Evolutionary conservation across 2,888 invertebrate species (phyloP).

Genomic region (Drosophila nr. medialis): DNA sequence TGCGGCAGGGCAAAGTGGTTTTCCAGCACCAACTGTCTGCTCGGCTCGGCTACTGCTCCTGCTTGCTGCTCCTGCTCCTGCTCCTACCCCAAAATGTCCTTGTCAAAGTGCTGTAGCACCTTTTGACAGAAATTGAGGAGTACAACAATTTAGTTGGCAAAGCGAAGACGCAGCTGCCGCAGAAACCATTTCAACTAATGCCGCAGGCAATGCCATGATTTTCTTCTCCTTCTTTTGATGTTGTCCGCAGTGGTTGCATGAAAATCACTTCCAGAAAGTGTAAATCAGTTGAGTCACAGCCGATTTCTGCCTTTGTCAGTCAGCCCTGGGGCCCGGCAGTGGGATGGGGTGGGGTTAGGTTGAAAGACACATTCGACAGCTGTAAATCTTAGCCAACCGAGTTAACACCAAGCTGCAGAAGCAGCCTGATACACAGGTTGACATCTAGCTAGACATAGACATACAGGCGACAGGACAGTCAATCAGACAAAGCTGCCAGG

Average conservation of each 20-base stretch:
- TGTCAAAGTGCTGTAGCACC: slow-evolving; percentile 41
- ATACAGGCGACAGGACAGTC: slow-evolving; percentile 9
- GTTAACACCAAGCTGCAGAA: slow-evolving; percentile 55
- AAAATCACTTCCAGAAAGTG: slow-evolving; percentile 51
- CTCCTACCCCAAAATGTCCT: slow-evolving; percentile 10
- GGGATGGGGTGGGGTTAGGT: neutral
- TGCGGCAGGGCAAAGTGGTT: slow-evolving; percentile 75
- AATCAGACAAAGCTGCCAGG: slow-evolving; percentile 60
- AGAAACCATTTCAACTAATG: slow-evolving; percentile 22
- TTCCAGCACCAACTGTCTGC: slow-evolving; percentile 52
- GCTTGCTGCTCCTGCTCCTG: slow-evolving; percentile 19
- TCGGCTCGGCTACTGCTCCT: neutral
- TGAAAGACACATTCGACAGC: slow-evolving; percentile 51
- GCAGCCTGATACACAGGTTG: slow-evolving; percentile 15
- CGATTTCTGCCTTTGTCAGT: slow-evolving; percentile 74
- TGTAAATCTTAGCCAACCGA: slow-evolving; percentile 73
- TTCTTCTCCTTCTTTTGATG: slow-evolving; percentile 8
- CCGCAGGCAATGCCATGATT: slow-evolving; percentile 43
- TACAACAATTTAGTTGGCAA: slow-evolving; percentile 60
- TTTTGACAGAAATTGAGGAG: slow-evolving; percentile 68
- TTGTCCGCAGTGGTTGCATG: slow-evolving; percentile 1
- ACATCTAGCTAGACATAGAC: slow-evolving; percentile 18
- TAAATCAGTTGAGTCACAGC: slow-evolving; percentile 65
- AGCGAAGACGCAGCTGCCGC: slow-evolving; percentile 20
- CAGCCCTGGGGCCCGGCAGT: neutral